A percentile compares a stretch with the other conserved stretches of the same genome.
Conservation (phyloP, 1,140 invertebrate genomes). For the Drosophila azteca region DNA sequence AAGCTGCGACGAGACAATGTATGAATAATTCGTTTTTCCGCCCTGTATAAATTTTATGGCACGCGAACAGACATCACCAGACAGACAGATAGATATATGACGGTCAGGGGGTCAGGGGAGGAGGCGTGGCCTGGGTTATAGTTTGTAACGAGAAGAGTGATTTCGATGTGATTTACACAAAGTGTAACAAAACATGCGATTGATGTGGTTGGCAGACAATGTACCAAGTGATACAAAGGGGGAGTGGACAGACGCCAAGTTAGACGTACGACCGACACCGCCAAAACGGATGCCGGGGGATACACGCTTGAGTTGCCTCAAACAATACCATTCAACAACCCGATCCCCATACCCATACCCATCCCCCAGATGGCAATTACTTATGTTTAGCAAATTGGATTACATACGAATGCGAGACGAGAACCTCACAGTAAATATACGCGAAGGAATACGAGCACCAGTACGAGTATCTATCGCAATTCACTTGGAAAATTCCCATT, state of each 20-base stretch:
- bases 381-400: constrained; percentile 54
- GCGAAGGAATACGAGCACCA: not conserved
- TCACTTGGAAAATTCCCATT: constrained; percentile 39
- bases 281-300: constrained; percentile 23
- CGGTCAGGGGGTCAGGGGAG: not conserved
- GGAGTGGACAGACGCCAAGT: constrained; percentile 15
- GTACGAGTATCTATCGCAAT: constrained; percentile 21
- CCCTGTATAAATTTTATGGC: constrained; percentile 29
- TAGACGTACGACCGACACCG: constrained; percentile 43
- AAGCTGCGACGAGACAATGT: not conserved
- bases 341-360: constrained; percentile 6
- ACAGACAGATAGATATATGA: constrained; percentile 1
- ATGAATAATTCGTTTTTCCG: not conserved
- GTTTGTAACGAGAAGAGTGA: constrained; percentile 36
- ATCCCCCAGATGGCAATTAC: constrained; percentile 37
- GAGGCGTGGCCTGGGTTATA: not conserved
- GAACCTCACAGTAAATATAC: constrained; percentile 13
- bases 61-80: constrained; percentile 39
- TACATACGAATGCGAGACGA: constrained; percentile 26
- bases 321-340: no score
- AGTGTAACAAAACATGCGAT: constrained; percentile 55
- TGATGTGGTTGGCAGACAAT: constrained; percentile 34
- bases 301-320: constrained; percentile 42
- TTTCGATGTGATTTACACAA: constrained; percentile 63
- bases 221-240: not conserved